Evolutionary conservation across 1,140 invertebrate genomes (phyloP).

Genomic region (Drosophila obscura): DNA sequence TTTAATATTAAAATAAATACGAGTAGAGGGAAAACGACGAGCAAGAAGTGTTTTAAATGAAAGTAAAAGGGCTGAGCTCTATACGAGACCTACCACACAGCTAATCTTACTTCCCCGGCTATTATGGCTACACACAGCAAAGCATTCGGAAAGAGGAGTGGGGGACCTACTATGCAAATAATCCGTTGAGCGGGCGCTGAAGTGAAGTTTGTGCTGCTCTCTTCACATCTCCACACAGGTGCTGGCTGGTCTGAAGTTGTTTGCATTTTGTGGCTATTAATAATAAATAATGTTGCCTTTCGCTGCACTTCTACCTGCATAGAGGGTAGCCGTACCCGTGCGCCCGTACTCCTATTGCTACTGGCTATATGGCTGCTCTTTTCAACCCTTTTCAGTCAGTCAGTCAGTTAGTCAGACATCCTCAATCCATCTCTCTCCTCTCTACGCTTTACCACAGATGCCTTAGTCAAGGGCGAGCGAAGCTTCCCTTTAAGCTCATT

Average conservation of each 20-base stretch:
- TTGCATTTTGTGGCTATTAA: constrained; percentile 79
- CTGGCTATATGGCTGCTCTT: constrained; percentile 7
- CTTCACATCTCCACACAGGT: constrained; percentile 37
- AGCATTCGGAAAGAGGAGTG: background rate
- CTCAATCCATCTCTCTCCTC: constrained; percentile 18
- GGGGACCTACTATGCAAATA: constrained; percentile 54
- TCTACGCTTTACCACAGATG: constrained; percentile 54
- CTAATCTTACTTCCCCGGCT: constrained; percentile 25
- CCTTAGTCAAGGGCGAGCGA: background rate
- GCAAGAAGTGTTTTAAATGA: no score
- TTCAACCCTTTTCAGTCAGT: constrained; percentile 54
- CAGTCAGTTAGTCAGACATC: constrained; percentile 1
- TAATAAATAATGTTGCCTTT: constrained; percentile 80
- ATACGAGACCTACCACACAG: background rate
- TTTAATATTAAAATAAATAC: no score
- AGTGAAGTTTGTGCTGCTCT: constrained; percentile 37
- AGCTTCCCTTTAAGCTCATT: constrained; percentile 66
- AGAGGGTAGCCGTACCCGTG: no score
- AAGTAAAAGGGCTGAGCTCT: no score
- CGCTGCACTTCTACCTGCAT: constrained; percentile 36
- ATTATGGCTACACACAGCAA: constrained; percentile 2
- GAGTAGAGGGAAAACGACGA: no score
- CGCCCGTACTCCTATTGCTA: background rate
- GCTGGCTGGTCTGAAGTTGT: constrained; percentile 57
- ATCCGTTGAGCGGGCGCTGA: constrained; percentile 39